Conservation (phyloP, 2,797 vertebrate genomes). For the Sebastes jordani region DNA sequence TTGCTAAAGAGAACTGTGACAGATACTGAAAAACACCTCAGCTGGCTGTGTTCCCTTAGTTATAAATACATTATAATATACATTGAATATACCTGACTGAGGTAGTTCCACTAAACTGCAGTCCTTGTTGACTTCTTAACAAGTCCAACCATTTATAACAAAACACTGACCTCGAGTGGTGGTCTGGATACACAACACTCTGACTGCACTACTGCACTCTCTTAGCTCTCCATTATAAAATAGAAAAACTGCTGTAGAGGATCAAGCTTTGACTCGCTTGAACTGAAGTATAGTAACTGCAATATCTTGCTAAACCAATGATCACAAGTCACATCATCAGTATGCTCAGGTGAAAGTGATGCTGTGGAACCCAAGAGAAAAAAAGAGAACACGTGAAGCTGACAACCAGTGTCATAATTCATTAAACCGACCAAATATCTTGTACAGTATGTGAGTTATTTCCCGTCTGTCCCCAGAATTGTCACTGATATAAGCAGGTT, state of each 20-base stretch:
- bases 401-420: background rate
- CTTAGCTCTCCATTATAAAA: background rate
- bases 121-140: background rate
- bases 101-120: background rate
- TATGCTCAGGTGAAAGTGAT: background rate
- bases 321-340: background rate
- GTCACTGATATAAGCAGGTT: background rate
- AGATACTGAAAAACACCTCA: background rate
- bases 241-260: background rate
- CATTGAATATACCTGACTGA: background rate
- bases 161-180: slow-evolving; percentile 67
- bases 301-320: background rate
- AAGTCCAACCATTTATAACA: slow-evolving; percentile 1
- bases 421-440: background rate
- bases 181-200: background rate
- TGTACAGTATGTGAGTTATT: background rate
- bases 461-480: fast-evolving
- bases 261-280: background rate
- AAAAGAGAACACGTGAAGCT: background rate
- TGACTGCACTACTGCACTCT: background rate
- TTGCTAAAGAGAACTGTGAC: background rate
- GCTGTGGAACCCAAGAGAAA: background rate
- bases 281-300: background rate
- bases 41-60: background rate
- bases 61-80: background rate